Base-by-base conservation (phyloP, 2,888 invertebrate genomes). In the Drepana falcataria region DNA sequence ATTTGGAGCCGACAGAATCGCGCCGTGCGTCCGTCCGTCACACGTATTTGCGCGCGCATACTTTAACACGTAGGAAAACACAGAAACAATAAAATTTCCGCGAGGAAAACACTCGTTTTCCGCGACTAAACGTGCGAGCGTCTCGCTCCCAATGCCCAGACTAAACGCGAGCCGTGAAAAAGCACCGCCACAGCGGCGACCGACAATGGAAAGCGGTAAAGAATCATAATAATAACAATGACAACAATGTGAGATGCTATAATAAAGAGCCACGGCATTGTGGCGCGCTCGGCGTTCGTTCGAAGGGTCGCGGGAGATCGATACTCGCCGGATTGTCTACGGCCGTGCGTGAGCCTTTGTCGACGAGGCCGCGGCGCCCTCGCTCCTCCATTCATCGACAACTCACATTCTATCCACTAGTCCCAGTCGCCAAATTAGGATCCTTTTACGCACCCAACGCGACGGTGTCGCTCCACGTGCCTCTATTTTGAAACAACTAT, bases 171-270 rank as follows among this genome's bases (percentile, higher is more conserved):
- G 77, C 87, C 87, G 88, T 91, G 91, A 91, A 91, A 91, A 91
- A 91, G 91, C 88, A 90, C 89, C 88, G 89, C 86, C 91, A 83
- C 88, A 89, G 87, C 89, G 91, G 84, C 84, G 86, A 79, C 87
- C 90, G 89, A 91, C 91, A 91, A 91, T 91, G 90, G 89, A 91
- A 91, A 91, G 91, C 91, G 90, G 90, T 87, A 89, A 91, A 91
- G 91, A 91, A 90, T 91, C 91, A 91, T 91, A 91, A 91, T 90
- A 91, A 91, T 91, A 91, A 91, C 91, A 91, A 91, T 91, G 90
- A 91, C 91, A 91, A 91, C 91, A 91, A 91, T 91, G 90, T 91
- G 90, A 90, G 91, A 91, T 91, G 90, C 85, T 90, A 91, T 91
- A 91, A 91, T 91, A 91, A 91, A 90, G 90, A 90, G 88, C 85